Base-by-base conservation (phyloP, 2,797 vertebrate species). In the Eulemur mongoz region DNA sequence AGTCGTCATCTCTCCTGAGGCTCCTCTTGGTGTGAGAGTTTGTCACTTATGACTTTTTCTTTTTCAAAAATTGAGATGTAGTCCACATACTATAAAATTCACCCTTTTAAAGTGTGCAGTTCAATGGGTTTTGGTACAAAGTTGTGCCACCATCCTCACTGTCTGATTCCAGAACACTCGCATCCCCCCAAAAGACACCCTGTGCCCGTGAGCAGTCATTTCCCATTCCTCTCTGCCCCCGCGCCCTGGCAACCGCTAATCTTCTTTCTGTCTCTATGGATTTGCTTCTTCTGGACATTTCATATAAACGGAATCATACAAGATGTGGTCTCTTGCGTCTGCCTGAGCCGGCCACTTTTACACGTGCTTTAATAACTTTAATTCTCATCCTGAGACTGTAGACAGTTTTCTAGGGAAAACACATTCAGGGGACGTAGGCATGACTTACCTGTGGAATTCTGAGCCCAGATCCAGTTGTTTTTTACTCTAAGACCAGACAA, bases 201-300 rank as follows among this genome's bases (percentile, higher is more conserved):
- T 45, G 12, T 48, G 17, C 27, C 76, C n/a, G 11, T 61, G 38
- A 59, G 69, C 8, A 32, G 23, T 8, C 14, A 15, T 50, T 65
- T 72, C 70, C 38, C 22, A 72, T 40, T 57, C 54, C 22, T 59
- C 8, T 38, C 45, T 89, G 54, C 32, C 7, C 57, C 48, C 4
- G 18, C 17, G 0, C 61, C 78, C 87, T 48, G n/a, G 40, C 3
- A 93, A 88, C 30, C 17, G 17, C 61, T 27, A n/a, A 70, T 78
- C 87, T 89, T 4, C 54, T 92, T 84, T 78, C 86, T 61, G 45
- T 73, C 52, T 92, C 65, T 25, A 11, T 67, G 32, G 40, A 89
- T 80, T 92, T n/a, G 20, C 14, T 22, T 87, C 5, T 92, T 61
- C 48, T 88, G 54, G 83, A 80, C 32, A 59, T 96, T 90, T 80